Evolutionary conservation across 2,888 invertebrate genomes (phyloP), one percentile per base, ranked within the genome.

Genomic region (Apodemia mormo): DNA sequence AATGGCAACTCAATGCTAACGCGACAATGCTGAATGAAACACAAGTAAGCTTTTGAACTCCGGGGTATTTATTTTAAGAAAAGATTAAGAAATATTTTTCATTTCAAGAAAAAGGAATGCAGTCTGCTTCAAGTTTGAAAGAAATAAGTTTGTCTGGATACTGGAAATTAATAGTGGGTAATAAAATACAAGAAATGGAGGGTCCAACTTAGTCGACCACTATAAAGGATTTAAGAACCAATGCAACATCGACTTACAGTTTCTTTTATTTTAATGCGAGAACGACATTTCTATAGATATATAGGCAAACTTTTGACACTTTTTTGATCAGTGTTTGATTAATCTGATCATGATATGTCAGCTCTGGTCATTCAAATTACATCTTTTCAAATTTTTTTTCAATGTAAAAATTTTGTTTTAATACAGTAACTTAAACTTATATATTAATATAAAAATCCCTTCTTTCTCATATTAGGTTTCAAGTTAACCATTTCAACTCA

Each of bases 121-220:
- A 61, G 66, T 67, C 52, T 65, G 67, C 67, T 69, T 65, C 58
- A 68, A 69, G 56, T 73, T 67, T 66, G 68, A 68, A 67, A 71
- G 68, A 72, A 71, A 72, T 67, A 66, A 65, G 68, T 71, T 67
- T 65, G 71, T 70, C 68, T 68, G 68, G 71, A 66, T 66, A 68
- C 70, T 71, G 71, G 66, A 69, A 69, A 71, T 69, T 71, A 71
- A 71, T 73, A 71, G 71, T 66, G 52, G 37, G 67, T 64, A 72
- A 70, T 72, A 72, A 72, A 69, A 43, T 40, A 67, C 64, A 61
- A 64, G 68, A 68, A 70, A 72, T 67, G 68, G 56, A 56, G 43
- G 72, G 40, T 58, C 56, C 54, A 70, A 68, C 68, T 58, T 67
- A 30, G 54, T 65, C 54, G 52, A 66, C 33, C 64, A 67, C 56